Evolutionary conservation across 2,797 vertebrate genomes (phyloP).

Genomic region (Heteromormyrus szaboi): DNA sequence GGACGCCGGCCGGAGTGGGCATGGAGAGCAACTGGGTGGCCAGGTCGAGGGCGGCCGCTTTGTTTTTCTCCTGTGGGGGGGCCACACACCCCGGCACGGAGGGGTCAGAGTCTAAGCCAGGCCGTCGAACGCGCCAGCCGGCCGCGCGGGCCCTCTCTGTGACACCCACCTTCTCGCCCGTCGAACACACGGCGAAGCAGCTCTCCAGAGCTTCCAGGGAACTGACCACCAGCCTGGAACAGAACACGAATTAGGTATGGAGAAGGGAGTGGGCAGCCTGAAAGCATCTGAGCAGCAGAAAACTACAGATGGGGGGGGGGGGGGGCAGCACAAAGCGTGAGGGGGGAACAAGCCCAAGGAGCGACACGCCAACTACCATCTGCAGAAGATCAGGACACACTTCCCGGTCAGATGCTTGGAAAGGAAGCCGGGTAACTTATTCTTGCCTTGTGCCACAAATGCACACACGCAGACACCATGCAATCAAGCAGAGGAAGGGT

Average conservation of each 20-base stretch:
- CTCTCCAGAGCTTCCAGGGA: constrained; percentile 96
- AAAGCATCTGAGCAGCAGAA: not conserved
- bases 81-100: not conserved
- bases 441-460: constrained; percentile 32
- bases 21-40: constrained; percentile 89
- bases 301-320: not conserved
- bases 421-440: not conserved
- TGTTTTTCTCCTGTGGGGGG: constrained; percentile 83
- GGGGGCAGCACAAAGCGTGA: not conserved
- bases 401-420: not conserved
- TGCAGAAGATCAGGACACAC: not conserved
- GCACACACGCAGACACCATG: constrained; percentile 65
- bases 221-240: constrained; percentile 86
- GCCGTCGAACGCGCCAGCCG: not conserved
- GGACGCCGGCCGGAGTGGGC: constrained; percentile 89
- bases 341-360: not conserved
- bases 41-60: constrained; percentile 82
- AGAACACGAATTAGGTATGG: not conserved
- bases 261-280: not conserved
- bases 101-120: not conserved
- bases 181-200: constrained; percentile 90
- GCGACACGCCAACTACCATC: not conserved
- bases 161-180: constrained; percentile 84
- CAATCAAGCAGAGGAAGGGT: constrained; percentile 74
- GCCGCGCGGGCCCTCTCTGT: not conserved